Evolutionary conservation across 1,140 invertebrate species (phyloP).

Genomic region (Glossosoma conforme): DNA sequence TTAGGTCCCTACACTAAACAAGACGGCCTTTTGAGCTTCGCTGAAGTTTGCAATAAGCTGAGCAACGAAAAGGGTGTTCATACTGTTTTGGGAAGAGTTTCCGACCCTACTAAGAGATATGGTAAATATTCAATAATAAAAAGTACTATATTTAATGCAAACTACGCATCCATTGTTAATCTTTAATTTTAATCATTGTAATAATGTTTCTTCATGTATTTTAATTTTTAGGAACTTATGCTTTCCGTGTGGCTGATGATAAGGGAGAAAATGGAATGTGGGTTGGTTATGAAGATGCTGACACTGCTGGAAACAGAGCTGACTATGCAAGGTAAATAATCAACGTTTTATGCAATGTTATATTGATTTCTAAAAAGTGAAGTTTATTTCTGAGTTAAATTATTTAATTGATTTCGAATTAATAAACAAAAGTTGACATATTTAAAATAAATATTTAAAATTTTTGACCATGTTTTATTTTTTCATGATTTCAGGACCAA

Average conservation of each 20-base stretch:
- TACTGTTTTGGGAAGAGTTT: conserved; percentile 61
- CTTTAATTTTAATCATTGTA: neutral
- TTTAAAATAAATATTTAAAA: too few relatives aligned
- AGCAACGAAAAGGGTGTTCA: conserved; percentile 61
- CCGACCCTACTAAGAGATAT: conserved; percentile 70
- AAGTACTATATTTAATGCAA: too few relatives aligned
- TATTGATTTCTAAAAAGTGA: neutral
- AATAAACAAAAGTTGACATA: too few relatives aligned
- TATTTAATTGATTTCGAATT: too few relatives aligned
- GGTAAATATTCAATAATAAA: too few relatives aligned
- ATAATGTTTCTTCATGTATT: too few relatives aligned
- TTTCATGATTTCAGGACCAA: conserved; percentile 55
- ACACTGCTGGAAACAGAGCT: conserved; percentile 79
- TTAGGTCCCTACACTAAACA: conserved; percentile 62
- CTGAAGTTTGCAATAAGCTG: conserved; percentile 73
- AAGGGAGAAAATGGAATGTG: conserved; percentile 71
- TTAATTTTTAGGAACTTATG: conserved; percentile 59
- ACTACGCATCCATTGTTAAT: neutral
- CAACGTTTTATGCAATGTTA: neutral
- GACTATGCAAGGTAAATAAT: conserved; percentile 57
- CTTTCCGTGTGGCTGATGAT: conserved; percentile 66
- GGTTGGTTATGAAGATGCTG: conserved; percentile 86
- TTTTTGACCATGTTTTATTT: too few relatives aligned
- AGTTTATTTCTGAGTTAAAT: too few relatives aligned
- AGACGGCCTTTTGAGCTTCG: conserved; percentile 71